Conservation (phyloP, 2,113 vertebrate genomes). For the Fulmarus glacialis region DNA sequence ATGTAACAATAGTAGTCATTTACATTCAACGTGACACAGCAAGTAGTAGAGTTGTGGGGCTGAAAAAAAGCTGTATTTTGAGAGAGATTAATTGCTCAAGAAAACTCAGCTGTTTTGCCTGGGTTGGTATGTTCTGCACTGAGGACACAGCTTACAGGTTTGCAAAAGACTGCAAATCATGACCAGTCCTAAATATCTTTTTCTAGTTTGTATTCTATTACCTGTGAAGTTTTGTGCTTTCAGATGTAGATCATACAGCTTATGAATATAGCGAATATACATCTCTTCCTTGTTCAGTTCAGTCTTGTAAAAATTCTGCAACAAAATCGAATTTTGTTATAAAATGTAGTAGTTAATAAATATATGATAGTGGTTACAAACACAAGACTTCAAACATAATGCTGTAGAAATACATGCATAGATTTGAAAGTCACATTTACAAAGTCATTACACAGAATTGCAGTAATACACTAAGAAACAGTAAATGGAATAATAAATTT, state of each 20-base stretch:
- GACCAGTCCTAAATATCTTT: background rate
- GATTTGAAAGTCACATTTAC: background rate
- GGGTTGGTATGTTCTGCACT: background rate
- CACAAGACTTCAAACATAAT: background rate
- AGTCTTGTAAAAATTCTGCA: conserved; percentile 98
- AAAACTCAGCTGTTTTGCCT: background rate
- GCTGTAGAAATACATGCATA: background rate
- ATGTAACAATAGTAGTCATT: background rate
- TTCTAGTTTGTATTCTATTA: conserved; percentile 57
- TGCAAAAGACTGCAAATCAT: background rate
- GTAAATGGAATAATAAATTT: background rate
- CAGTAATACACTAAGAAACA: background rate
- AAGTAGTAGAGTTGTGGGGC: background rate
- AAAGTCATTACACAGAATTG: background rate
- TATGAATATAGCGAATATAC: conserved; percentile 99
- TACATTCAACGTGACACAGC: background rate
- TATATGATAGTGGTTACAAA: background rate
- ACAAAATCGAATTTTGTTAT: conserved; percentile 10
- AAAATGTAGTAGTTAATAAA: background rate
- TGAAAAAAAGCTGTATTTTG: background rate
- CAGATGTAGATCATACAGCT: conserved; percentile 94
- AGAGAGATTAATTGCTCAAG: background rate
- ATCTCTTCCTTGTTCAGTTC: conserved; percentile 99
- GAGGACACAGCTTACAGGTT: background rate
- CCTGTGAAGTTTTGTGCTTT: conserved; percentile 99